Base-by-base conservation (phyloP, 1,140 invertebrate genomes). In the Drosophila bipectinata region DNA sequence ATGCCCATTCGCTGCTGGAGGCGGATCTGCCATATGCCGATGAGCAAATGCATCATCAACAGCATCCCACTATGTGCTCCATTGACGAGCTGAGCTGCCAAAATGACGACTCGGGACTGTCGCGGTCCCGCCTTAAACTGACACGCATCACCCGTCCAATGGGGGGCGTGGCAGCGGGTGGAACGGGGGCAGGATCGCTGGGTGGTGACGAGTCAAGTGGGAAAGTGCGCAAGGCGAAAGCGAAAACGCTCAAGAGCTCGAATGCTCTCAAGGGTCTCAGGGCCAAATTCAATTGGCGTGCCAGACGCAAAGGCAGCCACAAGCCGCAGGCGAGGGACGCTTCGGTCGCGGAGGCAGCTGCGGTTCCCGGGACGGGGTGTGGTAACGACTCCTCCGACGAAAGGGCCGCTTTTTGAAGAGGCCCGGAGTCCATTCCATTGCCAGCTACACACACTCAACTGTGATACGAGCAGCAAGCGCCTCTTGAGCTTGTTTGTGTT, bases 1-100 rank as follows among this genome's bases (percentile, higher is more conserved):
- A 91, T 77, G 90, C 80, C 10, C 79, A 89, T 24, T 90, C 90
- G 1, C 63, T 91, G 48, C 51, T 91, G 24, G 90, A 91, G 64
- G 73, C 77, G 24, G 90, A 91, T 5, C 53, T 88, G 32, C 79
- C 73, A 14, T 80, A 62, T 77, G 54, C 77, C 0, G 84, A 67
- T 34, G 84, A 88, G 30, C 79, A 79, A 34, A 58, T 52, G 47
- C 53, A 26, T 58, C 68, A 63, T 63, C 45, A 55, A 5, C 52
- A 52, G 28, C 41, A 61, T 45, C 49, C 82, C 44, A 56, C 75
- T 2, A 87, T 91, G 78, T 76, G 75, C 41, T 79, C 90, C 47
- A 91, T 91, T 61, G 90, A 91, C 30, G 90, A 91, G 74, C 60
- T 91, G 6, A 77, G 73, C 47, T 72, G 72, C 47, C 77, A 78